Conservation (phyloP, 2,888 invertebrate species). For the Caenorhabditis plicata region DNA sequence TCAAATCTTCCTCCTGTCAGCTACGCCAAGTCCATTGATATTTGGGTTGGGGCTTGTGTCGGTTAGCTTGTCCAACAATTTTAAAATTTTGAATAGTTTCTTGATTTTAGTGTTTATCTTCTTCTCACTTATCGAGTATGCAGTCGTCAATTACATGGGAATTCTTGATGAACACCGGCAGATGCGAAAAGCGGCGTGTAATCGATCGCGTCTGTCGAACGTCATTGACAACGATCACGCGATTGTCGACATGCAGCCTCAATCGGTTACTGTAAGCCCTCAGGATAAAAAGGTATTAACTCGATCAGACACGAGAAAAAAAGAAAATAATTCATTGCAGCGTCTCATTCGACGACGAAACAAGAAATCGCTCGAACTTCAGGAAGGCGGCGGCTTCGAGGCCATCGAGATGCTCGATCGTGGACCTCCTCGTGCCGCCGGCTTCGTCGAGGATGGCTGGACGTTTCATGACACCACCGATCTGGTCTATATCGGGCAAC, state of each 20-base stretch:
- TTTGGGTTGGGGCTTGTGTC: constrained; percentile 63
- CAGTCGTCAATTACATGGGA: constrained; percentile 64
- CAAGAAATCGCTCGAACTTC: constrained; percentile 43
- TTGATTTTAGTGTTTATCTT: constrained; percentile 60
- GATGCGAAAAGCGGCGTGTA: constrained; percentile 62
- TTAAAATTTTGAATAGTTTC: constrained; percentile 7
- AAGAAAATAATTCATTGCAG: constrained; percentile 16
- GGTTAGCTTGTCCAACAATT: constrained; percentile 20
- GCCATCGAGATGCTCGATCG: constrained; percentile 36
- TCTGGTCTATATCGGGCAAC: constrained; percentile 45
- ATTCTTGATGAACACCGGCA: constrained; percentile 63
- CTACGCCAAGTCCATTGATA: constrained; percentile 65
- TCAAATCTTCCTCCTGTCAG: constrained; percentile 64
- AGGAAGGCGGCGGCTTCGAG: constrained; percentile 36
- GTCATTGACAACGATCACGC: constrained; percentile 57
- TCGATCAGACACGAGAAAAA: background rate
- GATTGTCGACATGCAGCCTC: constrained; percentile 41
- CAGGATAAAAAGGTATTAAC: constrained; percentile 41
- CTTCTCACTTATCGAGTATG: constrained; percentile 64
- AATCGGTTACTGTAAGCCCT: constrained; percentile 40
- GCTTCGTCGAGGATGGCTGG: constrained; percentile 46
- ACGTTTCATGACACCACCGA: constrained; percentile 43
- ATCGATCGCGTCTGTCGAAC: constrained; percentile 58
- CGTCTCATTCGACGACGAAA: constrained; percentile 43
- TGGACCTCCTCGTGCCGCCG: constrained; percentile 26